Conservation (phyloP, 2,797 vertebrate species). For the Myiotriccus ornatus region DNA sequence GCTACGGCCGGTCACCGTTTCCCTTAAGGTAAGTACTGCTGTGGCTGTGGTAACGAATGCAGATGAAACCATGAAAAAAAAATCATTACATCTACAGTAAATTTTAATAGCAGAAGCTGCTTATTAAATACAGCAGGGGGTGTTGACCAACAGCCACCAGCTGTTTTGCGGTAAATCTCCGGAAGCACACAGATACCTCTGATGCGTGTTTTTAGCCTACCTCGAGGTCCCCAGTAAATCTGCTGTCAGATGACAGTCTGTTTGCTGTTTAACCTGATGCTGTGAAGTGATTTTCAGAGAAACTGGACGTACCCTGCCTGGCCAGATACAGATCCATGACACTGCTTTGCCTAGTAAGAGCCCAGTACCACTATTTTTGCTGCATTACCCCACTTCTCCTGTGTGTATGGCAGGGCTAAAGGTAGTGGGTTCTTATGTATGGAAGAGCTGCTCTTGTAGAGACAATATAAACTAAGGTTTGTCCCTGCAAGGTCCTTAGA, state of each 20-base stretch:
- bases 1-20: background rate
- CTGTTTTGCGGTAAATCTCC: background rate
- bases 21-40: constrained; percentile 14
- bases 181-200: background rate
- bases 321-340: background rate
- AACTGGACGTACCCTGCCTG: background rate
- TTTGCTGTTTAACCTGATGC: background rate
- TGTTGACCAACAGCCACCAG: constrained; percentile 1
- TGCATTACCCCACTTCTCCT: background rate
- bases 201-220: background rate
- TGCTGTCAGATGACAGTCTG: background rate
- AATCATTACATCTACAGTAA: background rate
- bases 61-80: background rate
- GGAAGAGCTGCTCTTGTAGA: background rate
- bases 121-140: background rate
- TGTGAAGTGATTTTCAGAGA: background rate
- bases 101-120: background rate
- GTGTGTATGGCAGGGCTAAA: background rate
- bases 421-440: background rate
- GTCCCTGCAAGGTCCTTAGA: background rate
- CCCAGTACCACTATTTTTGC: background rate
- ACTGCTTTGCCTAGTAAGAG: background rate
- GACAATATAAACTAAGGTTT: background rate
- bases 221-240: background rate
- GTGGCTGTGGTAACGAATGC: background rate